Base-by-base conservation (phyloP, 2,113 vertebrate species). In the Ardeotis arabs region DNA sequence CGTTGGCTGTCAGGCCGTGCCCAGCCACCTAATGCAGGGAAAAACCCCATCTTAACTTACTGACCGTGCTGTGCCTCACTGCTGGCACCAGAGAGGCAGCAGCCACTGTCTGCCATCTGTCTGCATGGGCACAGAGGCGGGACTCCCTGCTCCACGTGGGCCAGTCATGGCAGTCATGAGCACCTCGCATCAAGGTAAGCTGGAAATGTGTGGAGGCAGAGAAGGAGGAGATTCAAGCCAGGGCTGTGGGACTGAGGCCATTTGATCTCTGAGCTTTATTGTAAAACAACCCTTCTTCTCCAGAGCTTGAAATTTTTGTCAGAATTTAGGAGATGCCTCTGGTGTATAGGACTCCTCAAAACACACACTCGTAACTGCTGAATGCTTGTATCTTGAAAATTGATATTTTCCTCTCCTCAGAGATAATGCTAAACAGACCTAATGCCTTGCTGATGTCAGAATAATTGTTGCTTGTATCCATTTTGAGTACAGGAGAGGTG, bases 61-160 rank as follows among this genome's bases (percentile, higher is more conserved):
- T 53, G 29, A 23, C 17, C 0, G 0, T 55, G 19, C 15, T 53
- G 39, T 67, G 22, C 18, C 39, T 55, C 0, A 0, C 66, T 14
- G 28, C 37, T 53, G 44, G 16, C 23, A 53, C 17, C 39, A 14
- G 12, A 20, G 44, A 45, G 24, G 21, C 0, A 2, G 29, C 53
- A 49, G 68, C 29, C 8, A 0, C 60, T 35, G 2, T 0, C n/a
- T 2, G 1, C 15, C 55, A 62, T n/a, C 62, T 87, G 31, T 27
- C 33, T 13, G 8, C 7, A 29, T 27, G 35, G 16, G 4, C 18
- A 15, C 18, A 1, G 8, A 37, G 55, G 27, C 1, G 1, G 25
- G 22, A 22, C 1, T 10, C 12, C 15, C 23, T 60, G 28, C 29
- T 67, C 28, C 0, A 0, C 14, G 12, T 0, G 0, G 24, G 11